Base-by-base conservation (phyloP, 1,140 invertebrate genomes). In the Achroia grisella region DNA sequence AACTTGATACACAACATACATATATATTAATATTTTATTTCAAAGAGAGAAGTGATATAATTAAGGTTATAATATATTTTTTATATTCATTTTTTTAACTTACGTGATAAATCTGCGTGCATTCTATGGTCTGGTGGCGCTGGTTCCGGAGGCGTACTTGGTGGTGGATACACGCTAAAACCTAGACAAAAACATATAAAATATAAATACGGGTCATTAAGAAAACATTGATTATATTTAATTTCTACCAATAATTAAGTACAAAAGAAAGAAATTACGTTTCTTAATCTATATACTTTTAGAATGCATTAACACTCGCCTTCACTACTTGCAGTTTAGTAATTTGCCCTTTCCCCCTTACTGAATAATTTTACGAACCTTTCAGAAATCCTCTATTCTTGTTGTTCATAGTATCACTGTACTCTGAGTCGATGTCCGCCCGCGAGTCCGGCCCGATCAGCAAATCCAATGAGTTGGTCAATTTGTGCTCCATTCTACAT, bases 111-210 rank as follows among this genome's bases (percentile, higher is more conserved):
- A 56, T 87, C 86, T 0, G 77, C 63, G 12, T 84, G 84, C 82
- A 89, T 86, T 59, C 89, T 88, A 70, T 92, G 91, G 76, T 94
- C 93, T 48, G 93, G 92, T 48, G 93, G 93, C 41, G 93, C 93
- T 50, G 93, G 93, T 82, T 94, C 93, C 37, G 93, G 93, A 28
- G 93, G 92, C 45, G 92, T 94, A 56, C 91, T 93, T 35, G 93
- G 92, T 52, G 91, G 92, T 55, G 93, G 93, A 74, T 93, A 95
- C 44, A 93, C 93, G 75, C 92, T 92, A 76, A 94, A 93, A 69
- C 92, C 93, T 92, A 74, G 55, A 47, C 1, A 55, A 6, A 54
- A 47, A 52, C n/a, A n/a, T n/a, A n/a, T 0, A 27, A 12, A 30
- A 10, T 41, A 15, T 32, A 37, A 29, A 9, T 23, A 37, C 39